phyloP scores from a whole-genome alignment of 2,113 vertebrate genomes.

The Ailuropoda melanoleuca region DNA sequence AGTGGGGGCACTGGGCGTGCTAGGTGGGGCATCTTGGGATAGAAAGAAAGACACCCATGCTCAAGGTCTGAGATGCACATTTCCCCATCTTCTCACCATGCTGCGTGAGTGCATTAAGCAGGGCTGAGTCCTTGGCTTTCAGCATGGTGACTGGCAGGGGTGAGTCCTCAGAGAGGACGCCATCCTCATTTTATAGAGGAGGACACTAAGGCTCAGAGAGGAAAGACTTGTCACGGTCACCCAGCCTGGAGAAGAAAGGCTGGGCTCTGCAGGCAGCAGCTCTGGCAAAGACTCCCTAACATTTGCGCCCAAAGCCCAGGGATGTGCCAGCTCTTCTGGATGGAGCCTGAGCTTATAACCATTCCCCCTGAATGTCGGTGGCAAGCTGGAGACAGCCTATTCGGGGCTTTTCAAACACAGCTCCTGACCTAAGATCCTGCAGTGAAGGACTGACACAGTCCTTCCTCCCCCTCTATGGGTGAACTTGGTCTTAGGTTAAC shows the following conservation, averaged over 20 bases:
- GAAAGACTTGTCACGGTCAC: background rate
- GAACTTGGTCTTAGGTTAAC: background rate
- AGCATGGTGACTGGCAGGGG: background rate
- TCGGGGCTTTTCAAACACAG: background rate
- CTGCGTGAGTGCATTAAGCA: background rate
- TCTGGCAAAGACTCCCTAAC: background rate
- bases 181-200: background rate
- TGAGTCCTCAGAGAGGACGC: background rate
- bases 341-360: background rate
- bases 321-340: background rate
- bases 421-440: background rate
- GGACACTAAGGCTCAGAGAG: background rate
- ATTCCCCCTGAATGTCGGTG: background rate
- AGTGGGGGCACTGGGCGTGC: conserved; percentile 68
- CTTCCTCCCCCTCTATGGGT: background rate
- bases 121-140: background rate
- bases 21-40: conserved; percentile 76
- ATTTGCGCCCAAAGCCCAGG: background rate
- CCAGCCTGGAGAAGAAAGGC: background rate
- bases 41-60: background rate
- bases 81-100: background rate
- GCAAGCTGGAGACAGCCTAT: background rate
- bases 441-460: background rate
- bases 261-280: background rate
- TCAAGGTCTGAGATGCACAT: background rate